Percentiles rank a stretch among this genome's conserved stretches.
phyloP scores from a whole-genome alignment of 64 coral and sea anemone species.

The Platygyra sinensis region DNA sequence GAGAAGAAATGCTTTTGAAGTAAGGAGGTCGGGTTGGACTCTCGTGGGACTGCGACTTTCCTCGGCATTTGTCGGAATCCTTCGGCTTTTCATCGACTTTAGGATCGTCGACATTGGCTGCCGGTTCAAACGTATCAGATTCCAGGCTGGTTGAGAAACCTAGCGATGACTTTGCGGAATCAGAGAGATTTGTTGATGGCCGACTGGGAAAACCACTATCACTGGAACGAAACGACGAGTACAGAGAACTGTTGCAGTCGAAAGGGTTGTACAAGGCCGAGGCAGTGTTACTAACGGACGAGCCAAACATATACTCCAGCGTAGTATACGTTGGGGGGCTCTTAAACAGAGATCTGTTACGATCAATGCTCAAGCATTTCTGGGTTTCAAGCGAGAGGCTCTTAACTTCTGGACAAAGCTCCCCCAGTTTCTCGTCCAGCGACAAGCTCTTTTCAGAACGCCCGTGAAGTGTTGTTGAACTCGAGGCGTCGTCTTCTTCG shows the following conservation, averaged over 20 bases:
- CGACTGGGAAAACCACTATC: neutral
- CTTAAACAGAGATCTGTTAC: constrained; percentile 52
- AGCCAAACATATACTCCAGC: constrained; percentile 52
- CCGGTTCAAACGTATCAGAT: neutral
- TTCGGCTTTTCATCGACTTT: neutral
- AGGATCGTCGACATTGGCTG: neutral
- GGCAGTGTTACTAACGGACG: constrained; percentile 10
- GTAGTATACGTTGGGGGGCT: constrained; percentile 19
- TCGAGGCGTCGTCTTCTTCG: neutral
- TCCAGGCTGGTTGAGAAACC: neutral
- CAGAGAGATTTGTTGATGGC: neutral
- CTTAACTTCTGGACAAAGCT: constrained; percentile 34
- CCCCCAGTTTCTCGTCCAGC: constrained; percentile 39
- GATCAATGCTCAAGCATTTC: constrained; percentile 46
- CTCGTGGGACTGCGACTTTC: neutral
- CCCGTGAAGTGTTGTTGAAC: neutral
- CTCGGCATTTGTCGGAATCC: neutral
- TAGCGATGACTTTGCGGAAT: neutral
- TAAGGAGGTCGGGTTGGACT: neutral
- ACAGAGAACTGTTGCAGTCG: constrained; percentile 22
- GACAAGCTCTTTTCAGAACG: neutral
- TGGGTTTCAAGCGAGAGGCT: constrained; percentile 50
- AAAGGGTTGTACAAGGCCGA: neutral
- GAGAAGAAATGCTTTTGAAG: constrained; percentile 30
- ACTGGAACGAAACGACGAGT: constrained; percentile 25